A percentile compares a stretch with the other conserved stretches of the same genome.
Evolutionary conservation across 2,113 vertebrate species (phyloP).

Genomic region (Echinops telfairi): DNA sequence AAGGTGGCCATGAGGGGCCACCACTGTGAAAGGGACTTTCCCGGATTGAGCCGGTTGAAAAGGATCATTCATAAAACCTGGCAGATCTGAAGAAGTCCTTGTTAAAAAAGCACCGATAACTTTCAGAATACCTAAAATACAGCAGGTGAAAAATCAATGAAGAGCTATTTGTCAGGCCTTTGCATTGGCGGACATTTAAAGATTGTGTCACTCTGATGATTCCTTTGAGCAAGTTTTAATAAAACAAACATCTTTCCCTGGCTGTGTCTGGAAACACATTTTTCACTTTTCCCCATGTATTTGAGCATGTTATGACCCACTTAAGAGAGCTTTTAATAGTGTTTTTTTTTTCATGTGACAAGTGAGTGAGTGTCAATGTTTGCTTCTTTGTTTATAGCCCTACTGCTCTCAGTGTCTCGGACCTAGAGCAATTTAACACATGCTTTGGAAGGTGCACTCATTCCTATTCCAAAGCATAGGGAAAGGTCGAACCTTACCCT

Average conservation of each 20-base stretch:
- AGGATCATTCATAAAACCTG: constrained; percentile 58
- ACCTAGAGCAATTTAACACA: constrained; percentile 1
- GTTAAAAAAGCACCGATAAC: constrained; percentile 56
- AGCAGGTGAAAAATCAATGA: constrained; percentile 66
- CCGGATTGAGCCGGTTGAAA: constrained; percentile 35
- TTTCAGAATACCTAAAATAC: constrained; percentile 68
- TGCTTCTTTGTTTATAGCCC: neutral
- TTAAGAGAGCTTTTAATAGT: constrained; percentile 24
- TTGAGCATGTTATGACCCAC: constrained; percentile 2
- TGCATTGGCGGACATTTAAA: constrained; percentile 72
- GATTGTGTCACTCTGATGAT: constrained; percentile 44
- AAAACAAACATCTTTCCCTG: constrained; percentile 63
- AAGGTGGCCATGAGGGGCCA: neutral
- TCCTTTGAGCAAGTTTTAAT: constrained; percentile 70
- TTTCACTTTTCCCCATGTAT: neutral
- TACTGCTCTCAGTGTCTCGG: neutral
- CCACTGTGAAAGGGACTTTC: constrained; percentile 27
- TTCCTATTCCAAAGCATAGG: neutral
- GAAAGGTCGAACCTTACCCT: neutral
- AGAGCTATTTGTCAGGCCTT: constrained; percentile 67
- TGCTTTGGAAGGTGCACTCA: neutral
- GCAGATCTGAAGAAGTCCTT: constrained; percentile 35
- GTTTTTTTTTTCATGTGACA: neutral
- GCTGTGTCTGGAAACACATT: neutral
- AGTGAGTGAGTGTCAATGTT: neutral